Base-by-base conservation (phyloP, 2,113 vertebrate species). In the Carassius gibelio region DNA sequence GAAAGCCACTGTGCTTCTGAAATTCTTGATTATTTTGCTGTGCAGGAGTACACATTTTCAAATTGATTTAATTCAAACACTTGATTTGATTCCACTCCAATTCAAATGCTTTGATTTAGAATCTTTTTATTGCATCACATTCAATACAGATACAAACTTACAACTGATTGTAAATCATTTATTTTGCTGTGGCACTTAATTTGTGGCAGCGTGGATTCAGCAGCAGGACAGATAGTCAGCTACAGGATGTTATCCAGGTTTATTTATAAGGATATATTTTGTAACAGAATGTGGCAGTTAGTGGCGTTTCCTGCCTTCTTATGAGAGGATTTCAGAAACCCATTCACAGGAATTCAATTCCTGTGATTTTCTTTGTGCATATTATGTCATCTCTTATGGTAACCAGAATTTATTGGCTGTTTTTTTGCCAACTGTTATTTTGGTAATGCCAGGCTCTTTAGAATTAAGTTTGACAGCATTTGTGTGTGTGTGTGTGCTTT, bases 261-360 rank as follows among this genome's bases (percentile, higher is more conserved):
- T 79, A 61, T 23, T 38, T 38, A 55, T 23, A 52, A 14, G 14
- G 64, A 38, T 21, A 11, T 64, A 75, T 19, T 76, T 13, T 57
- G 45, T 76, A 82, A 64, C 21, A 30, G 71, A 81, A 84, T 64
- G 10, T 84, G 83, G 68, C 42, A 45, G 42, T 45, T 8, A 45
- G 42, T 45, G 42, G 42, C 75, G 88, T 88, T 92, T 94, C 91
- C 91, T 82, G 59, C 84, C 89, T 80, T 77, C 86, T 86, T 84
- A 88, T 89, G 82, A 88, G 21, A 62, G 88, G 83, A 30, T 30
- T 30, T 30, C 30, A 30, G 30, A 30, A 30, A 30, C 30, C 30
- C 30, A 30, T 30, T 30, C 26, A 26, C 26, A 26, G 26, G 26
- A 26, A 26, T 81, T 36, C 7, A n/a, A 52, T 30, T 69, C 62